These are phyloP conservation scores for Vimba vimba DNA, from an alignment of 2,113 vertebrate genomes.

Conservation along the genomic window DNA sequence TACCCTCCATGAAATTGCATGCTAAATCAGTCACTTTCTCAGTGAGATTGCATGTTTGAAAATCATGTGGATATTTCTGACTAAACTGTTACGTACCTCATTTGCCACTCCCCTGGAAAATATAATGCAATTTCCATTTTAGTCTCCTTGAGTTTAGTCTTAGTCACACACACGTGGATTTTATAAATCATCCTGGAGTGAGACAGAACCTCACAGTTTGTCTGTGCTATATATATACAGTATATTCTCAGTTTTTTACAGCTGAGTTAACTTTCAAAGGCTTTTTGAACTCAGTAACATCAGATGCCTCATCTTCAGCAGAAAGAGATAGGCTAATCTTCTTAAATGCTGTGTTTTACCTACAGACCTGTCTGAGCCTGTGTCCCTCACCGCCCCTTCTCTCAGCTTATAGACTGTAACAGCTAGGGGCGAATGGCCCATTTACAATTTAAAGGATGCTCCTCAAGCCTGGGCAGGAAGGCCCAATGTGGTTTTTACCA, in stretches of 20 bases:
- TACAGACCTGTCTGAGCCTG: slow-evolving; percentile 65
- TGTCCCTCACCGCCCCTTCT: slow-evolving; percentile 43
- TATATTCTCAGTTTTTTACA: neutral
- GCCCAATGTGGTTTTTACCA: slow-evolving; percentile 51
- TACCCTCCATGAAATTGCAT: neutral
- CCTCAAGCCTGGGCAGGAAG: slow-evolving; percentile 63
- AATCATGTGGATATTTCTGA: neutral
- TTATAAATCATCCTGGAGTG: slow-evolving; percentile 12
- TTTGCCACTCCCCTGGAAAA: slow-evolving; percentile 29
- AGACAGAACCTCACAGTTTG: slow-evolving; percentile 18
- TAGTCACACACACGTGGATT: slow-evolving; percentile 2
- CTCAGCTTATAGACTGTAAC: slow-evolving; percentile 6
- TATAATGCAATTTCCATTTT: slow-evolving; percentile 22
- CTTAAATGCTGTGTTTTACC: slow-evolving; percentile 58
- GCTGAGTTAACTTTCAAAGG: neutral
- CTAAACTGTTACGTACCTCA: slow-evolving; percentile 21
- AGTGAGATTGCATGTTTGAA: neutral
- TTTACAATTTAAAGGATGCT: slow-evolving; percentile 63
- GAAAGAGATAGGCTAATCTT: slow-evolving; percentile 26
- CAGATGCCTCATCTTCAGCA: slow-evolving; percentile 25
- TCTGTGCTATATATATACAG: neutral
- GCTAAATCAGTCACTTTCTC: neutral
- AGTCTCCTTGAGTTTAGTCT: neutral
- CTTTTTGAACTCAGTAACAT: slow-evolving; percentile 22
- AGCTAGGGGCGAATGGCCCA: slow-evolving; percentile 61